Evolutionary conservation across 2,113 vertebrate genomes (phyloP), one percentile per base, ranked within the genome.

Genomic region (Eptesicus fuscus): DNA sequence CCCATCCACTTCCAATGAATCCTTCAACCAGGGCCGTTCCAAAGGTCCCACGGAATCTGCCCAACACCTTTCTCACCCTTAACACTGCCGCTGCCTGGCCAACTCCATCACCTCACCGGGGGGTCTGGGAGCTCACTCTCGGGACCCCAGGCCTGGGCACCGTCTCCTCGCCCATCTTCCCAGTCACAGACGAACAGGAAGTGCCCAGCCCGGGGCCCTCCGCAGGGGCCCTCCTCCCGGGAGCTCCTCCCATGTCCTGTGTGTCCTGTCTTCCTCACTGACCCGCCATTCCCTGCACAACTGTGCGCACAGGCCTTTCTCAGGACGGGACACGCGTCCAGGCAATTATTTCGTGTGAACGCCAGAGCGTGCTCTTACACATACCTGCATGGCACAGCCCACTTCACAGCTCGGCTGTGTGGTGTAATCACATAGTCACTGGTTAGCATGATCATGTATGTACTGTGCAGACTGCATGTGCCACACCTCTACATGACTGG

Each of bases 1-100:
- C 69, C 0, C 6, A 94, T 83, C 91, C 71, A 95, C 83, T 95
- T 88, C 79, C 91, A 93, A 91, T 84, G 88, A 94, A 78, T 96
- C 93, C 89, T 91, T 93, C 94, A 69, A 89, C 86, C 83, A 71
- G 83, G 35, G 63, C 69, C 96, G 49, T 95, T 51, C 74, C 65
- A 51, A 90, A 91, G 78, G 20, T 79, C 49, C 49, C 91, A 49
- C 59, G 84, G 94, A 70, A 91, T 94, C 73, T 86, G 69, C 67
- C 63, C 67, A 83, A 83, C 53, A 49, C 88, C 85, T 70, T 79
- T 82, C 53, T 91, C 49, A 61, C 59, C 80, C 82, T 69, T 84
- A 28, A 88, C 76, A 28, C 63, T 51, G 69, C 80, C 28, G 78
- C 88, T 30, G 74, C 69, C 78, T 70, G 70, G 28, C 67, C 49